Base-by-base conservation (phyloP, 2,888 invertebrate species). In the Ischnura elegans region DNA sequence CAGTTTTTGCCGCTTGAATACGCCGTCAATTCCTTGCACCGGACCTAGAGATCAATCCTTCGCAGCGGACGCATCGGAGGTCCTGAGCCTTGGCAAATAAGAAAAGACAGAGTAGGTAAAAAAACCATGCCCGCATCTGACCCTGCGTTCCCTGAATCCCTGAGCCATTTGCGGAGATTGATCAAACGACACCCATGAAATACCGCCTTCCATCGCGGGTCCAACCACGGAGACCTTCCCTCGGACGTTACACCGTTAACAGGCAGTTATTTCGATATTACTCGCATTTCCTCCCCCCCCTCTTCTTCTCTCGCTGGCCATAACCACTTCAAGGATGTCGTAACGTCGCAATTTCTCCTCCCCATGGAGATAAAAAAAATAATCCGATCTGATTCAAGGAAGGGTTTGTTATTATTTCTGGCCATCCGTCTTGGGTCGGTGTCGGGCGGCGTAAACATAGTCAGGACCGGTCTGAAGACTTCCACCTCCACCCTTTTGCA, bases 271-370 rank as follows among this genome's bases (percentile, higher is more conserved):
- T 76, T 76, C 10, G 76, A 76, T 76, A 76, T 76, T 76, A 76
- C 76, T 76, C 76, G 76, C 36, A 36, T 76, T 36, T n/a, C 36
- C n/a, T n/a, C n/a, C n/a, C n/a, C n/a, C n/a, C n/a, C n/a, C n/a
- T n/a, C n/a, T n/a, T n/a, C n/a, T n/a, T n/a, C n/a, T n/a, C 36
- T 19, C n/a, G 25, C 36, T 25, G 76, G 76, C 76, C 76, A 76
- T 76, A 76, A 76, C 76, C 76, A 76, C 76, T 76, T 76, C 76
- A 76, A 36, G 76, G 36, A 76, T 76, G 76, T 76, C 76, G 76
- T 76, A 76, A 76, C 36, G 36, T 10, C 76, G 36, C 36, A 29
- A 76, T 76, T 76, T 36, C 76, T 76, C n/a, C 25, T 36, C 51
- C 51, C n/a, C n/a, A n/a, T 8, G 29, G 36, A 29, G 29, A 76